Base-by-base conservation (phyloP, 1,140 invertebrate genomes). In the Drosophila malerkotliana region DNA sequence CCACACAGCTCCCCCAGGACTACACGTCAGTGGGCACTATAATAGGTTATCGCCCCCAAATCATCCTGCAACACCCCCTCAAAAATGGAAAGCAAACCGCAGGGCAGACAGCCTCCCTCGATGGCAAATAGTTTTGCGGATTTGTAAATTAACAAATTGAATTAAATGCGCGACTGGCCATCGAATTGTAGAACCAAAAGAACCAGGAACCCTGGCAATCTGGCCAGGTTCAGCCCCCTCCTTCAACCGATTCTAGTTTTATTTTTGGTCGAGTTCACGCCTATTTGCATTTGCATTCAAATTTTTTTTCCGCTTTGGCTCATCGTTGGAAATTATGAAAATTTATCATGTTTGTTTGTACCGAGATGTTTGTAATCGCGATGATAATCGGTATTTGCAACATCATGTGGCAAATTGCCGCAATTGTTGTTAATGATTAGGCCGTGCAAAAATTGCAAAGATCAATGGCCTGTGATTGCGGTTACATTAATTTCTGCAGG, bases 401-500 rank as follows among this genome's bases (percentile, higher is more conserved):
- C 63, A 69, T 71, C 61, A 66, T 75, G 61, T 74, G 72, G 60
- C 72, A 88, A 88, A 83, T 88, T 88, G 83, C 79, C 71, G 60
- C 83, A 88, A 88, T 88, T 88, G 83, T 88, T 88, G 79, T 83
- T 88, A 79, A 88, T 88, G 83, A 88, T 88, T 88, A 88, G 83
- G 64, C 71, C 57, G 77, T 71, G 69, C 61, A 64, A 71, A 74
- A 64, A 49, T 55, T 61, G 53, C 34, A 44, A 30, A 64, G 82
- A 87, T 87, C 82, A 87, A 88, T 87, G 75, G 78, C 82, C 82
- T 87, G 60, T 87, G 83, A 87, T 87, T 87, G 82, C 74, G 74
- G 82, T 73, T 34, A 48, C 51, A 54, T 18, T 67, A 57, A 62
- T n/a, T 32, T 67, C 48, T 49, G 57, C 49, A 72, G 68, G 45